Evolutionary conservation across 2,888 invertebrate genomes (phyloP).

Genomic region (Therioaphis trifolii): DNA sequence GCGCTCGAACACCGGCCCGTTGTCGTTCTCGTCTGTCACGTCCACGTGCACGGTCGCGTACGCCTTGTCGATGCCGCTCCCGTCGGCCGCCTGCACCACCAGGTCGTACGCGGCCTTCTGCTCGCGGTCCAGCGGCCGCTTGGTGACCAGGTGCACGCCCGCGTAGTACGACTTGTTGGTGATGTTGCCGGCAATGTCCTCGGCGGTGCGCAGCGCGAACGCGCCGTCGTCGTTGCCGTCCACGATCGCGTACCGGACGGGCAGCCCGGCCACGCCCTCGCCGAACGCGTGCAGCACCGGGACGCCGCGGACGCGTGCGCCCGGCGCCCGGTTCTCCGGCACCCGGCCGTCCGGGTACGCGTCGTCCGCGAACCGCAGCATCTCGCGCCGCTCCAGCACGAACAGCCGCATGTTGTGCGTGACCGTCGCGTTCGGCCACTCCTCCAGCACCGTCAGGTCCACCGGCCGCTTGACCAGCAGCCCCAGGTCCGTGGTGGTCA

Average conservation of each 20-base stretch:
- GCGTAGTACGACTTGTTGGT: constrained; percentile 74
- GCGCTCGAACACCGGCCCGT: constrained; percentile 85
- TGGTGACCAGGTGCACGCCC: constrained; percentile 81
- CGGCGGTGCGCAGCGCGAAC: constrained; percentile 78
- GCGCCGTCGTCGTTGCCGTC: constrained; percentile 80
- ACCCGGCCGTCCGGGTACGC: constrained; percentile 77
- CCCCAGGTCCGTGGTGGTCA: constrained; percentile 87
- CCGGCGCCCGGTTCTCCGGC: constrained; percentile 80
- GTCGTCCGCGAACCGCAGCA: constrained; percentile 80
- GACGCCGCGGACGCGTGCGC: constrained; percentile 78
- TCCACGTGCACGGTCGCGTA: constrained; percentile 81
- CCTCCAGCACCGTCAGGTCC: constrained; percentile 83
- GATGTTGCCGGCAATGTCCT: constrained; percentile 67
- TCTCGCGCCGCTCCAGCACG: constrained; percentile 84
- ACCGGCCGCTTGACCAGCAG: constrained; percentile 85
- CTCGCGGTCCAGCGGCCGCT: constrained; percentile 83
- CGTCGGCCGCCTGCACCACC: constrained; percentile 83
- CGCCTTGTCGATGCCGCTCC: constrained; percentile 83
- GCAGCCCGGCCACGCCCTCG: constrained; percentile 73
- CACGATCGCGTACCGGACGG: constrained; percentile 83
- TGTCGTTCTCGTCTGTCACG: constrained; percentile 90
- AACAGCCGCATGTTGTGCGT: constrained; percentile 84
- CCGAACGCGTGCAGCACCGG: constrained; percentile 77
- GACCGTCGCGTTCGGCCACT: constrained; percentile 81
- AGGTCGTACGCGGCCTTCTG: constrained; percentile 78